These are phyloP conservation scores for Tipula vernalis DNA, from an alignment of 2,888 invertebrate species.

Conservation along the genomic window DNA sequence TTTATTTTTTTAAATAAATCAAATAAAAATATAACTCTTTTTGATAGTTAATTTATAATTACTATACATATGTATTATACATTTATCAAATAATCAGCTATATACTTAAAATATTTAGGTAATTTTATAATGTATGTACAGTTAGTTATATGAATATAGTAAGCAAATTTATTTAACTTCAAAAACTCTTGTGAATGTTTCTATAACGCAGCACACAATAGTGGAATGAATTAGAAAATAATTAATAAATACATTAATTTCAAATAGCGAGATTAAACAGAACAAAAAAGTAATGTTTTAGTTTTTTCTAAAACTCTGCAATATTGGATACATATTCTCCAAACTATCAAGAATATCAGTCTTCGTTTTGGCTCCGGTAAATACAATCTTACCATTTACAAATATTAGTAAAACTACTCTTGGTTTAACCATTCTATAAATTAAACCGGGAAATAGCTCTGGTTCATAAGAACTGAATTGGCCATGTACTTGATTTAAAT, in stretches of 20 bases:
- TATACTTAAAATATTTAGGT: neutral
- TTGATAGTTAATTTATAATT: neutral
- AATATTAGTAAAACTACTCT: slow-evolving; percentile 93
- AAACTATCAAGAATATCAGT: slow-evolving; percentile 87
- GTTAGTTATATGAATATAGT: no score
- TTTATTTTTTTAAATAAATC: no score
- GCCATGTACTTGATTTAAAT: slow-evolving; percentile 57
- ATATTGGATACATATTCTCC: slow-evolving; percentile 88
- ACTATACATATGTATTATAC: neutral
- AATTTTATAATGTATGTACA: neutral
- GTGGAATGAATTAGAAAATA: neutral
- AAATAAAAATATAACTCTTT: neutral
- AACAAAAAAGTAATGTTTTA: slow-evolving; percentile 24
- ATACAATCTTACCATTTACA: slow-evolving; percentile 97
- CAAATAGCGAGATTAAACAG: neutral
- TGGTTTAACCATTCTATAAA: slow-evolving; percentile 95
- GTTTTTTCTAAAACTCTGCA: slow-evolving; percentile 84
- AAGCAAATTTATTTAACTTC: no score
- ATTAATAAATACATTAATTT: no score
- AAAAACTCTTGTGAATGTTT: neutral
- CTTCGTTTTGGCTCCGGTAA: slow-evolving; percentile 85
- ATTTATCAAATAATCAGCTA: neutral
- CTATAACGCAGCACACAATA: neutral
- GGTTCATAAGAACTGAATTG: slow-evolving; percentile 89
- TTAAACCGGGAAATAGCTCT: slow-evolving; percentile 95